These are phyloP conservation scores for Caprella mutica DNA, from an alignment of 2,888 invertebrate genomes.

Conservation along the genomic window DNA sequence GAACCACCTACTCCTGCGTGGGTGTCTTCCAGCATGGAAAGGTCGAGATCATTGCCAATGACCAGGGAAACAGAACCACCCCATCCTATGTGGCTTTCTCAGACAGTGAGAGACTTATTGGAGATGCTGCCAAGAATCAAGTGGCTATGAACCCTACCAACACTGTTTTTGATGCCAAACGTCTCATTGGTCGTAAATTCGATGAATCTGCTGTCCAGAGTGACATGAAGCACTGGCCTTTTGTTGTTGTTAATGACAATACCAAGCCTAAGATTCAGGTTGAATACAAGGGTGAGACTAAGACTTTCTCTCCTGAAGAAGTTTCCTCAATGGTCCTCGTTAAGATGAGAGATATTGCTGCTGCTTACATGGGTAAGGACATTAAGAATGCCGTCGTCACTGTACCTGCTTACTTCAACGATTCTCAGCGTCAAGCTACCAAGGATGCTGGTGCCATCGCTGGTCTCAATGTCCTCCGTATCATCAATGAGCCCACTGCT, in stretches of 20 bases:
- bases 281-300: slow-evolving; percentile 51
- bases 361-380: slow-evolving; percentile 49
- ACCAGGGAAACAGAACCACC: slow-evolving; percentile 21
- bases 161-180: background rate
- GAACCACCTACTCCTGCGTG: slow-evolving; percentile 25
- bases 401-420: slow-evolving; percentile 67
- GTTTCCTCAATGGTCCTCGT: slow-evolving; percentile 47
- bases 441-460: slow-evolving; percentile 75
- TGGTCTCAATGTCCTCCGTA: slow-evolving; percentile 73
- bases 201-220: background rate
- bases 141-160: background rate
- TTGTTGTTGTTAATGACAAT: slow-evolving; percentile 40
- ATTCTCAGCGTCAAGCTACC: slow-evolving; percentile 56
- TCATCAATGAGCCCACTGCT: slow-evolving; percentile 82
- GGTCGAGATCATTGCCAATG: slow-evolving; percentile 28
- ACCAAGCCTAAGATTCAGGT: slow-evolving; percentile 47
- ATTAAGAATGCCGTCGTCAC: slow-evolving; percentile 66
- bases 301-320: slow-evolving; percentile 53
- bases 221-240: background rate
- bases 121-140: slow-evolving; percentile 24
- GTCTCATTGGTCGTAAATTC: slow-evolving; percentile 2
- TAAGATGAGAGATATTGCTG: slow-evolving; percentile 7
- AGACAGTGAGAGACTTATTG: slow-evolving; percentile 21
- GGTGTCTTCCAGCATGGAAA: slow-evolving; percentile 20
- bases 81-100: slow-evolving; percentile 26